These are phyloP conservation scores for Diabrotica virgifera DNA, from an alignment of 1,140 invertebrate species.

Conservation along the genomic window DNA sequence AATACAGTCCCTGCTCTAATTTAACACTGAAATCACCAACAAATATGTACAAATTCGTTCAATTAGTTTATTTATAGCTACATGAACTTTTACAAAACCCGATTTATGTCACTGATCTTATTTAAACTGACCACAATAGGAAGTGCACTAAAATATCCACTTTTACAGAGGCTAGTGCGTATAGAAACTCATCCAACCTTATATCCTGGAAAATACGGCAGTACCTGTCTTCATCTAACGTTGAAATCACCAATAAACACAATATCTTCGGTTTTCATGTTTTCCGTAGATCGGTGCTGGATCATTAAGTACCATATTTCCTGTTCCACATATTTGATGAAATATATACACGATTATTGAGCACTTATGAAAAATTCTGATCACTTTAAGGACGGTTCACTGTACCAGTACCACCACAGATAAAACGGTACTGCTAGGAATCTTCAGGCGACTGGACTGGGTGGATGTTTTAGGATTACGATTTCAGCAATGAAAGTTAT, in stretches of 20 bases:
- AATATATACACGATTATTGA: not conserved
- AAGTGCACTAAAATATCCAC: not conserved
- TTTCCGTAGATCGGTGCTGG: too few relatives aligned
- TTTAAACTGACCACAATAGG: not conserved
- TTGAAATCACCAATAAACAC: constrained; percentile 6
- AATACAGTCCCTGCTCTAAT: not conserved
- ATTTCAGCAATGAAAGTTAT: constrained; percentile 10
- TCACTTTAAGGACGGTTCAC: not conserved
- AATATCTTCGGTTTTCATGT: too few relatives aligned
- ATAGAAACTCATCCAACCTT: not conserved
- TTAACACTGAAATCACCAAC: not conserved
- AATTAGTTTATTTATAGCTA: not conserved
- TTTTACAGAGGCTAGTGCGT: not conserved
- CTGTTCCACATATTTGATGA: not conserved
- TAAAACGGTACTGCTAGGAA: not conserved
- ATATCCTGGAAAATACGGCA: constrained; percentile 8
- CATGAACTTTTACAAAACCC: not conserved
- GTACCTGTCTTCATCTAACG: constrained; percentile 4
- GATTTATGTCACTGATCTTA: not conserved
- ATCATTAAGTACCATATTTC: not conserved
- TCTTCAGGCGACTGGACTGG: not conserved
- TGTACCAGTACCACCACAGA: too few relatives aligned
- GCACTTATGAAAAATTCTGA: not conserved
- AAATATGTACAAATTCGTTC: too few relatives aligned
- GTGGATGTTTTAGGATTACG: not conserved